Evolutionary conservation across 1,140 invertebrate species (phyloP).

Genomic region (Drosophila suzukii): DNA sequence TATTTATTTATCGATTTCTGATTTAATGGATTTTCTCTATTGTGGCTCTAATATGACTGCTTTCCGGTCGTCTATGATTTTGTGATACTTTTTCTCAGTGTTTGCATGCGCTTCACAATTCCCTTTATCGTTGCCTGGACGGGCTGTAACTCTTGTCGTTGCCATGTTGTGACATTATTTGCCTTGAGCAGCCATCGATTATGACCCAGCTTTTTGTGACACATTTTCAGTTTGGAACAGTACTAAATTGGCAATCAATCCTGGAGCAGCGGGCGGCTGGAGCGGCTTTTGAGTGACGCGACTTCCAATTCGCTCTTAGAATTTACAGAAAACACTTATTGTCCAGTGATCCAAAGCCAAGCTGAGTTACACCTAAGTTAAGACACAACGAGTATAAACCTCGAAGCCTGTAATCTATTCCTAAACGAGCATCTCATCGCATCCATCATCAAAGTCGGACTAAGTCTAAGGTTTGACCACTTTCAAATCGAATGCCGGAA

Average conservation of each 20-base stretch:
- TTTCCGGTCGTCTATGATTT: not conserved
- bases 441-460: constrained; percentile 3
- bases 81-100: constrained; percentile 14
- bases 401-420: constrained; percentile 1
- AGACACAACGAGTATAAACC: constrained; percentile 19
- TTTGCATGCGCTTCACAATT: constrained; percentile 32
- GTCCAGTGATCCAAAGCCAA: constrained; percentile 75
- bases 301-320: constrained; percentile 33
- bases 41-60: not conserved
- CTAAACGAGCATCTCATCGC: constrained; percentile 11
- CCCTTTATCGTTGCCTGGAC: constrained; percentile 20
- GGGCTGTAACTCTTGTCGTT: constrained; percentile 28
- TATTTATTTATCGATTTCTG: not conserved
- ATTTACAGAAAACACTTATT: constrained; percentile 47
- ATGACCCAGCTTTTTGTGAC: constrained; percentile 53
- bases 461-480: constrained; percentile 24
- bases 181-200: constrained; percentile 27
- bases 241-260: constrained; percentile 53
- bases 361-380: constrained; percentile 64
- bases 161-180: constrained; percentile 39
- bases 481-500: constrained; percentile 62
- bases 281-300: constrained; percentile 18
- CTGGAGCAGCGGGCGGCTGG: constrained; percentile 34
- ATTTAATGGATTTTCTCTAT: not conserved
- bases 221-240: constrained; percentile 73